These are phyloP conservation scores for Bufotes viridis DNA, from an alignment of 2,797 vertebrate species.

Conservation along the genomic window DNA sequence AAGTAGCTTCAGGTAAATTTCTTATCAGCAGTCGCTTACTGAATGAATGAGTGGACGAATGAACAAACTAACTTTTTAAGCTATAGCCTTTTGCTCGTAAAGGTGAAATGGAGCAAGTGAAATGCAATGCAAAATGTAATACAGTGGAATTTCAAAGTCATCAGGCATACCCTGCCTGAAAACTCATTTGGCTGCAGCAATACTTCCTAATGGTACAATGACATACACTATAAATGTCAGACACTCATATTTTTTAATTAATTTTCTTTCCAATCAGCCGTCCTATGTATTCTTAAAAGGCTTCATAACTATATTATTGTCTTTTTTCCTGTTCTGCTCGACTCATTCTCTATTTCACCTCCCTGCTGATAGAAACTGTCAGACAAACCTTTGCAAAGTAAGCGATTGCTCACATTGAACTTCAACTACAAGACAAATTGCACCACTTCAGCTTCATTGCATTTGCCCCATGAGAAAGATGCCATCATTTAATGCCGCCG, in stretches of 20 bases:
- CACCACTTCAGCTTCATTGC: conserved; percentile 56
- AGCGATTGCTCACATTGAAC: conserved; percentile 56
- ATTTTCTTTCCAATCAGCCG: conserved; percentile 5
- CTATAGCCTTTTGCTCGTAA: not conserved
- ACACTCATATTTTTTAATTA: not conserved
- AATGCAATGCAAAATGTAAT: not conserved
- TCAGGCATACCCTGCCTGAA: conserved; percentile 15
- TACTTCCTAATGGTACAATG: conserved; percentile 4
- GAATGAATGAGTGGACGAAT: not conserved
- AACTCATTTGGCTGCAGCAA: conserved; percentile 2
- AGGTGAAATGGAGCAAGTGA: not conserved
- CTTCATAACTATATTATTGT: conserved; percentile 40
- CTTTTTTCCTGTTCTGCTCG: conserved; percentile 36
- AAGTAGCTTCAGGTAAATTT: not conserved
- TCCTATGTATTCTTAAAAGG: conserved; percentile 1
- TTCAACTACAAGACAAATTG: conserved; percentile 58
- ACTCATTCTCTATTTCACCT: conserved; percentile 37
- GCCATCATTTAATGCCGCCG: conserved; percentile 56
- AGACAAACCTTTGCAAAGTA: conserved; percentile 61
- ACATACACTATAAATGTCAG: not conserved
- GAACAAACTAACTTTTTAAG: not conserved
- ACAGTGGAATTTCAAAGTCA: not conserved
- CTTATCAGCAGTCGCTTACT: not conserved
- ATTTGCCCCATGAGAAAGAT: conserved; percentile 58
- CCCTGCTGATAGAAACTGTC: conserved; percentile 52